Percentiles rank a stretch among this genome's conserved stretches.
These are phyloP conservation scores for Neostethus bicornis DNA, from an alignment of 2,797 vertebrate species.

Conservation along the genomic window DNA sequence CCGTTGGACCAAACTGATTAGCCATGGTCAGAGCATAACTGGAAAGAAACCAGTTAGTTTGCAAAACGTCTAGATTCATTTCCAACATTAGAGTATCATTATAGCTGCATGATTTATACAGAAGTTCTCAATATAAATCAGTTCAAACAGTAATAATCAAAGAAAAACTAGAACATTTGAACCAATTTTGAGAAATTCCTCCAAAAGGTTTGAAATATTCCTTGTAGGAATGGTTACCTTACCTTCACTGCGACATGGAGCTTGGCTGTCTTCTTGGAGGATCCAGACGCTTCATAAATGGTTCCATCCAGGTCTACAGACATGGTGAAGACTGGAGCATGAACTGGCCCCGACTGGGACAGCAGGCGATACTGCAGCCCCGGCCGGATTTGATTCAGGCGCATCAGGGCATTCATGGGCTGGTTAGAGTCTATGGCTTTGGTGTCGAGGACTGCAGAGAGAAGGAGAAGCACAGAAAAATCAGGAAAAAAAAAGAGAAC, in stretches of 20 bases:
- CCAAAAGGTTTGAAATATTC: no score
- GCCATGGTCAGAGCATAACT: no score
- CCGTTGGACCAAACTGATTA: no score
- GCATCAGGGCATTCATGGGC: slow-evolving; percentile 98
- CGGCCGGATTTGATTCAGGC: slow-evolving; percentile 98
- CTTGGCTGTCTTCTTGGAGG: slow-evolving; percentile 99
- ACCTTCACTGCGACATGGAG: slow-evolving; percentile 99
- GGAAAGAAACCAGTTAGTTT: no score
- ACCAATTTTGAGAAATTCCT: no score
- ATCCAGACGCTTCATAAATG: slow-evolving; percentile 94
- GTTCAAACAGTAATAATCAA: no score
- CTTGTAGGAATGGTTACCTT: slow-evolving; percentile 8
- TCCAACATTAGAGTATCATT: no score
- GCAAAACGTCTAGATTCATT: no score
- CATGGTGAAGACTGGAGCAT: slow-evolving; percentile 99
- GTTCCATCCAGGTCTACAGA: slow-evolving; percentile 96
- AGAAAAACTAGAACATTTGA: no score
- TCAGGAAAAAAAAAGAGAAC: slow-evolving; percentile 12
- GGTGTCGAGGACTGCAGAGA: slow-evolving; percentile 89
- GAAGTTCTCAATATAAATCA: no score
- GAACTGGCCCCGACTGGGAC: slow-evolving; percentile 98
- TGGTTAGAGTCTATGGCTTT: slow-evolving; percentile 98
- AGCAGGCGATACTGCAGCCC: slow-evolving; percentile 98
- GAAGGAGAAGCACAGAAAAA: slow-evolving; percentile 10
- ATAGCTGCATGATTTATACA: no score